phyloP scores from a whole-genome alignment of 2,113 vertebrate genomes.

The Tichodroma muraria region DNA sequence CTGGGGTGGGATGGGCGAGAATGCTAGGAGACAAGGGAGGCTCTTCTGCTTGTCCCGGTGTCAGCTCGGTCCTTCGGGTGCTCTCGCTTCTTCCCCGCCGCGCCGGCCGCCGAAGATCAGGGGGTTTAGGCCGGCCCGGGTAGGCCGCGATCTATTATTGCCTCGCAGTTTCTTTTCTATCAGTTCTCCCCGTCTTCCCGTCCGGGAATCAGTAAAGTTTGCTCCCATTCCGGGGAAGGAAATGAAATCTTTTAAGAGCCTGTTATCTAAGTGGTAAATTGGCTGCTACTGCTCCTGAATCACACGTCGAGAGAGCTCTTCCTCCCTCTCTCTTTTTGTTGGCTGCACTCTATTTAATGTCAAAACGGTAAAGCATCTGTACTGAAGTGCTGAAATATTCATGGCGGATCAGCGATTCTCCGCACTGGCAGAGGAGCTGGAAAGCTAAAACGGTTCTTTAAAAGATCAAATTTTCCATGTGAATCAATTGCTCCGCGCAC shows the following conservation, averaged over 20 bases:
- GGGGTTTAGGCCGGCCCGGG: neutral
- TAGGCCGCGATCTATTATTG: neutral
- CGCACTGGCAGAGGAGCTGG: neutral
- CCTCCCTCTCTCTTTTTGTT: constrained; percentile 5
- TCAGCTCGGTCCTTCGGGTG: neutral
- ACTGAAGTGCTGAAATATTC: constrained; percentile 58
- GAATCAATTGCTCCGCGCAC: constrained; percentile 23
- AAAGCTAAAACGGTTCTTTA: constrained; percentile 61
- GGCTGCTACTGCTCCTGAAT: constrained; percentile 19
- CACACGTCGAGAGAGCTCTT: neutral
- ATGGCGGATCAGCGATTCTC: constrained; percentile 39
- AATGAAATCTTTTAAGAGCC: neutral
- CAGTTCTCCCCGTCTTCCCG: neutral
- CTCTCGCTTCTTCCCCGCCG: accelerated
- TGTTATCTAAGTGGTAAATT: constrained; percentile 24
- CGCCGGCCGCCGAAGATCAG: neutral
- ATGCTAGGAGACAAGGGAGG: neutral
- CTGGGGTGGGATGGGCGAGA: neutral
- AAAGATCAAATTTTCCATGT: constrained; percentile 43
- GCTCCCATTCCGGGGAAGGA: neutral
- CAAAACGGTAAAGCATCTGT: constrained; percentile 45
- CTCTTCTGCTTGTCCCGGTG: neutral
- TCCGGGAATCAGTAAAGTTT: neutral
- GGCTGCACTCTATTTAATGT: constrained; percentile 57
- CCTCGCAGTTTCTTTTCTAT: neutral